Evolutionary conservation across 2,888 invertebrate species (phyloP).

Genomic region (Tetheella fluctuosa): DNA sequence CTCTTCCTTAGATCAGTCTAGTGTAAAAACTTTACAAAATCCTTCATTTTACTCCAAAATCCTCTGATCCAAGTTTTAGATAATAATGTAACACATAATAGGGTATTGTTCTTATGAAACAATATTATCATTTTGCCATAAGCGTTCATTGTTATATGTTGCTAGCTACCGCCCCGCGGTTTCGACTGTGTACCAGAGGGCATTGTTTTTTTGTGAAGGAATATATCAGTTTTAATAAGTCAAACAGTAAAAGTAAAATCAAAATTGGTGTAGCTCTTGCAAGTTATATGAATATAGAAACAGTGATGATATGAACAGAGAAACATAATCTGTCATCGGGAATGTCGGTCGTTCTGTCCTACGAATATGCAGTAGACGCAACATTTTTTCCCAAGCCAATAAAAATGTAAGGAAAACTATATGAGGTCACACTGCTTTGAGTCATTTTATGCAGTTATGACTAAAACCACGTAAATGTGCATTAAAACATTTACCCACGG

Average conservation of each 20-base stretch:
- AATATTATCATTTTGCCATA: slow-evolving; percentile 24
- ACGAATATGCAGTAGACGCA: no score
- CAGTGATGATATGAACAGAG: no score
- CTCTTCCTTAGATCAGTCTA: not conserved
- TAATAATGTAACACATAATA: slow-evolving; percentile 19
- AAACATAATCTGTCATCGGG: no score
- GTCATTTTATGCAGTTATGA: not conserved
- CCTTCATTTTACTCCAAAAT: not conserved
- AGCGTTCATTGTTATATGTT: slow-evolving; percentile 17
- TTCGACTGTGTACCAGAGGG: not conserved
- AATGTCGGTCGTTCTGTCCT: no score
- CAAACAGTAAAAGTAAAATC: no score
- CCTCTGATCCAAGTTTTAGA: not conserved
- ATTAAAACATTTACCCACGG: not conserved
- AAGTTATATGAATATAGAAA: no score
- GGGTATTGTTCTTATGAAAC: slow-evolving; percentile 18
- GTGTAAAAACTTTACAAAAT: not conserved
- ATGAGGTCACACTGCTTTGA: not conserved
- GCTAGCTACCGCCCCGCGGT: not conserved
- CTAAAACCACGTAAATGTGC: not conserved
- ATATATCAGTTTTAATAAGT: no score
- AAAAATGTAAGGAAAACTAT: not conserved
- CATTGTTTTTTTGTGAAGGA: not conserved
- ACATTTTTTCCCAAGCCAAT: not conserved
- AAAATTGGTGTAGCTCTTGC: no score